phyloP scores from a whole-genome alignment of 1,140 invertebrate species.

The Bombus ignitus region DNA sequence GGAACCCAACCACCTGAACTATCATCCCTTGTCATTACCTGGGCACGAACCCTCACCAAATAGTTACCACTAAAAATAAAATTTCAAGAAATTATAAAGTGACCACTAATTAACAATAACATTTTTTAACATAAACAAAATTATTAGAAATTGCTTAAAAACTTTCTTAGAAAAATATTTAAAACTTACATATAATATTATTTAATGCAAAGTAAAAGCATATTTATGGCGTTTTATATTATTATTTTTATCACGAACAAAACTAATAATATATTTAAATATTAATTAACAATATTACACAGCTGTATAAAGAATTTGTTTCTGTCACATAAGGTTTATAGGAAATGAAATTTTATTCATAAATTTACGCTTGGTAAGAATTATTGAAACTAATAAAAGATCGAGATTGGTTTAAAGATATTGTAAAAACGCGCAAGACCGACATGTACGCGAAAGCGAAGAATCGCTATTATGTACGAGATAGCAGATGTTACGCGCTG shows the following conservation, averaged over 20 bases:
- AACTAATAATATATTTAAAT: conserved; percentile 11
- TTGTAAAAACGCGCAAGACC: conserved; percentile 39
- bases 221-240: too few relatives aligned
- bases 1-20: conserved; percentile 98
- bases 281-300: neutral
- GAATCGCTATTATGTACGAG: conserved; percentile 38
- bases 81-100: conserved; percentile 23
- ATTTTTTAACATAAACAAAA: neutral
- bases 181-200: neutral
- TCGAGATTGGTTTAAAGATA: neutral
- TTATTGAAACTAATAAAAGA: neutral
- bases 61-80: conserved; percentile 90
- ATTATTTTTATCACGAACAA: neutral
- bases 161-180: neutral
- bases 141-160: neutral
- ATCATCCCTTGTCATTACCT: conserved; percentile 99
- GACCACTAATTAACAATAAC: neutral
- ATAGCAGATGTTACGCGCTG: conserved; percentile 69
- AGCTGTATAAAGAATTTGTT: neutral
- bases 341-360: neutral
- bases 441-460: conserved; percentile 27
- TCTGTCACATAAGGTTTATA: neutral
- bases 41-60: conserved; percentile 97
- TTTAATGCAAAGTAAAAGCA: neutral
- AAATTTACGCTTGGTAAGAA: neutral